A percentile compares a stretch with the other conserved stretches of the same genome.
Evolutionary conservation across 2,888 invertebrate species (phyloP).

Genomic region (Branchellion lobata): DNA sequence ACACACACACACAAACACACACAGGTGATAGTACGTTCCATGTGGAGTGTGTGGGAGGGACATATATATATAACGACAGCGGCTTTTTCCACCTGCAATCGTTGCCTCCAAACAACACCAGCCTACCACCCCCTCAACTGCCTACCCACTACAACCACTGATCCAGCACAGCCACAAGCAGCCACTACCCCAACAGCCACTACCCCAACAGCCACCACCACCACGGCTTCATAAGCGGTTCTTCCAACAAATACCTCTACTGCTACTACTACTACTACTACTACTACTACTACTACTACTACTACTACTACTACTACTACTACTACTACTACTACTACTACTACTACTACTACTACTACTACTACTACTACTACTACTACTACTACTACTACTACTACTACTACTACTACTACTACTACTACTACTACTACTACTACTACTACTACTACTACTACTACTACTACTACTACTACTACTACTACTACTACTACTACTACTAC

Average conservation of each 20-base stretch:
- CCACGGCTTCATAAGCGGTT: constrained; percentile 32
- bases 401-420: constrained; percentile 4
- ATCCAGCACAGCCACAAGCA: no score
- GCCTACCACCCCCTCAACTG: no score
- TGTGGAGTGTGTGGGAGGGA: no score
- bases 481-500: constrained; percentile 32
- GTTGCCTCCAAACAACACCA: no score
- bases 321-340: constrained; percentile 30
- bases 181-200: constrained; percentile 5
- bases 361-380: neutral
- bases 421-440: constrained; percentile 21
- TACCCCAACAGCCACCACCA: constrained; percentile 23
- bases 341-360: constrained; percentile 13
- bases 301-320: constrained; percentile 43
- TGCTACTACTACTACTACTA: constrained; percentile 44
- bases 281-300: constrained; percentile 44
- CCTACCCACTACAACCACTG: no score
- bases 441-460: constrained; percentile 17
- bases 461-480: constrained; percentile 25
- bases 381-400: neutral
- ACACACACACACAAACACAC: no score
- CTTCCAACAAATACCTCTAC: constrained; percentile 40
- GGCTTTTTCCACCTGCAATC: no score
- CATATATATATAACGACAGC: no score
- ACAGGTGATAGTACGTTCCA: no score